Conservation (phyloP, 2,888 invertebrate genomes). For the Chydorus sphaericus region DNA sequence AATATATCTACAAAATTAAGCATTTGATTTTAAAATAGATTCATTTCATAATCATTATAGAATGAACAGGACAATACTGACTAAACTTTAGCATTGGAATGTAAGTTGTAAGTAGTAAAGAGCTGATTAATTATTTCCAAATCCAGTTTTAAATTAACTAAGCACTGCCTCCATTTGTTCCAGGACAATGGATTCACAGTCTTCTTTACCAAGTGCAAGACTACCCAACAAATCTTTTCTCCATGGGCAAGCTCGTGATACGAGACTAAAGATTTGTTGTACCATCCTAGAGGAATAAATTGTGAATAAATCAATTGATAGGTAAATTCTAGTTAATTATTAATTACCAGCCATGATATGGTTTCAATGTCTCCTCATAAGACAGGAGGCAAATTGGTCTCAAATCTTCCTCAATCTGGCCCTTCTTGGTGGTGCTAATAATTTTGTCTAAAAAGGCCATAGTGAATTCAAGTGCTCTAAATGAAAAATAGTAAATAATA, state of each 20-base stretch:
- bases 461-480: constrained; percentile 47
- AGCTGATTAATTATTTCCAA: constrained; percentile 44
- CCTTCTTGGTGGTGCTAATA: constrained; percentile 34
- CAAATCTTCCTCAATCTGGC: constrained; percentile 39
- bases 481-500: constrained; percentile 20
- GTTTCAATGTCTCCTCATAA: constrained; percentile 53
- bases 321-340: too few relatives aligned
- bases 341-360: constrained; percentile 63
- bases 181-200: constrained; percentile 24
- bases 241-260: constrained; percentile 47
- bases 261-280: constrained; percentile 50
- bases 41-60: too few relatives aligned
- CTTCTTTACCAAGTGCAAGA: constrained; percentile 33
- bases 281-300: too few relatives aligned
- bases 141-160: constrained; percentile 39
- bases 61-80: not conserved
- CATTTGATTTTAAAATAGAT: too few relatives aligned
- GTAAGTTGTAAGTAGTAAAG: constrained; percentile 40
- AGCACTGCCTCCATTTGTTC: constrained; percentile 34
- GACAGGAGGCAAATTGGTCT: constrained; percentile 46
- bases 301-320: too few relatives aligned
- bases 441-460: constrained; percentile 42
- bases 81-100: constrained; percentile 31
- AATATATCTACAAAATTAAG: too few relatives aligned
- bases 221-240: constrained; percentile 39